phyloP scores from a whole-genome alignment of 2,888 invertebrate genomes.

The Ischnura elegans region DNA sequence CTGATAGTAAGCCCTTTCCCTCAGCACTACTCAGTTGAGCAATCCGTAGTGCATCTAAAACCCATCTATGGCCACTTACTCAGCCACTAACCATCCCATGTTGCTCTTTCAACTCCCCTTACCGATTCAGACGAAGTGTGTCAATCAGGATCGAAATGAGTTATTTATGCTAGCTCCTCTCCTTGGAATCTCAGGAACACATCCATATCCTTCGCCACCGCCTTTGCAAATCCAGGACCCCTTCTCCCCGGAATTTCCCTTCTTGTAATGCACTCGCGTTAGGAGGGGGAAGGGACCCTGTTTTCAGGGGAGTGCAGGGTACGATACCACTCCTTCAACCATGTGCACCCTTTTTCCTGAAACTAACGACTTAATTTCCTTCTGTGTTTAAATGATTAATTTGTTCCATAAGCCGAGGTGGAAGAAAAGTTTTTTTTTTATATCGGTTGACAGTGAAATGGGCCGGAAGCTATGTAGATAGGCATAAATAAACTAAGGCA shows the following conservation, averaged over 20 bases:
- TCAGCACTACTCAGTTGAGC: too few relatives aligned
- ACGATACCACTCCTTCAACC: background rate
- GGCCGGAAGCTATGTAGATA: background rate
- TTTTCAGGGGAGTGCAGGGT: too few relatives aligned
- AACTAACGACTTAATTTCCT: conserved; percentile 61
- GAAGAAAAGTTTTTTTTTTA: conserved; percentile 56
- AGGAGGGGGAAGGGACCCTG: background rate
- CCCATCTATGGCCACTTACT: too few relatives aligned
- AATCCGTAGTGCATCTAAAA: too few relatives aligned
- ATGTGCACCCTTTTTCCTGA: background rate
- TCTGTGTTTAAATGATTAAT: conserved; percentile 56
- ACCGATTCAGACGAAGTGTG: background rate
- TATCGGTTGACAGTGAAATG: conserved; percentile 42
- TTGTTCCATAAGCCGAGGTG: conserved; percentile 39
- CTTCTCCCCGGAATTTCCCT: background rate
- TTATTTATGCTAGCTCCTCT: conserved; percentile 25
- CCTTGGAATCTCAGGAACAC: background rate
- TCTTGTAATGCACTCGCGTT: background rate
- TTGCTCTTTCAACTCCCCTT: background rate
- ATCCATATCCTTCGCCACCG: background rate
- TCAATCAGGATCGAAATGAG: conserved; percentile 51
- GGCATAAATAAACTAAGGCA: conserved; percentile 15
- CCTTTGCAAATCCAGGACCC: background rate
- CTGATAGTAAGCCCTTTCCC: too few relatives aligned
- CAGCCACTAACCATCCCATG: too few relatives aligned